Evolutionary conservation across 2,113 vertebrate genomes (phyloP), one percentile per base, ranked within the genome.

Genomic region (Cyrtonyx montezumae): DNA sequence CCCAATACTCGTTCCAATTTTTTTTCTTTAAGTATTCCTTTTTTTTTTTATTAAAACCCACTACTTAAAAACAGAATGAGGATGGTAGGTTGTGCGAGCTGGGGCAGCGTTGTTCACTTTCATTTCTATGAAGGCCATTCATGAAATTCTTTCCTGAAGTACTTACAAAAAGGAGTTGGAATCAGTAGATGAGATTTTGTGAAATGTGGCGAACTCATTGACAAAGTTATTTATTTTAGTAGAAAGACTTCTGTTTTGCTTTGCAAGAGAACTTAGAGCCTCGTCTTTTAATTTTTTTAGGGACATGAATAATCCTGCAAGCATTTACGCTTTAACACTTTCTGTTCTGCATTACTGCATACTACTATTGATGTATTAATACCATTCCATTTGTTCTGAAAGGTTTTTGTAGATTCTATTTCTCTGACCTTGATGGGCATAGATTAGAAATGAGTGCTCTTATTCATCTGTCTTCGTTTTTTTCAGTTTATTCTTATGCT

Each of bases 51-150:
- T 53, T n/a, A 23, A 17, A 30, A 49, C 9, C 34, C 19, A 56
- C 19, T 20, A 28, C 5, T 5, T 26, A 68, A 74, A 42, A 58
- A 26, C 40, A 53, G 61, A 45, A 58, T 34, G 68, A 79, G 55
- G 55, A 28, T 4, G 3, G 21, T 45, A 22, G 16, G 20, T 34
- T 1, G 1, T 36, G 3, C 63, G 43, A 43, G 59, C 1, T 37
- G 49, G 26, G 30, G 40, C 62, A 69, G 7, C 30, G 22, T 53
- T 86, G 49, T 18, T 75, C 51, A 63, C 30, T 45, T 83, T 78
- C 49, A 48, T 51, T 92, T 94, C 90, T 93, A 48, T 85, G 79
- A 65, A 87, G 63, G 22, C 32, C 58, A 34, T 91, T 92, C 30
- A 19, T 81, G 5, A 69, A 91, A 90, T 84, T 59, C 65, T 77